Conservation (phyloP, 2,888 invertebrate genomes). For the Phanerotoma sp. region DNA sequence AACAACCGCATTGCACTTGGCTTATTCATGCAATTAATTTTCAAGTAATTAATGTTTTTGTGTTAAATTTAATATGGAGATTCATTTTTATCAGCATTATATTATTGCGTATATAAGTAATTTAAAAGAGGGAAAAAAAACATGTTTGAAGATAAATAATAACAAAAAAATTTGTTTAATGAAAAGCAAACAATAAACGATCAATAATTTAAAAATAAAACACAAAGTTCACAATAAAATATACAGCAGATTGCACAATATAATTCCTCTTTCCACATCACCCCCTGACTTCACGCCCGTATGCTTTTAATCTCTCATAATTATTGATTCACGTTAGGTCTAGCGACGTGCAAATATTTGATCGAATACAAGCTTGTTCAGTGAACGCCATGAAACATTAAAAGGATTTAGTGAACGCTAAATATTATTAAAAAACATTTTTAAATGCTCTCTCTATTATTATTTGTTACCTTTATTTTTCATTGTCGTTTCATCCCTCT, state of each 20-base stretch:
- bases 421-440: no score
- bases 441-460: no score
- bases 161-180: no score
- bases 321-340: slow-evolving; percentile 31
- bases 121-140: no score
- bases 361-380: slow-evolving; percentile 33
- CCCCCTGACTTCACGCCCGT: slow-evolving; percentile 8
- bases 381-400: background rate
- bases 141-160: no score
- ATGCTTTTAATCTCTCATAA: slow-evolving; percentile 43
- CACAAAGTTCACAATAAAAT: background rate
- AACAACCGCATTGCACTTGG: slow-evolving; percentile 12
- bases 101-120: background rate
- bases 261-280: slow-evolving; percentile 1
- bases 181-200: background rate
- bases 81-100: background rate
- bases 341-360: slow-evolving; percentile 39
- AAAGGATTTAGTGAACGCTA: background rate
- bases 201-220: background rate
- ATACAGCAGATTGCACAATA: background rate
- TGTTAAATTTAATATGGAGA: background rate
- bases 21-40: slow-evolving; percentile 10
- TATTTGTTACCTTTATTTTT: no score
- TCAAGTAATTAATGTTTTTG: background rate
- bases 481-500: no score